A percentile compares a stretch with the other conserved stretches of the same genome.
These are phyloP conservation scores for Mylabris phalerata DNA, from an alignment of 1,140 invertebrate genomes.

Conservation along the genomic window DNA sequence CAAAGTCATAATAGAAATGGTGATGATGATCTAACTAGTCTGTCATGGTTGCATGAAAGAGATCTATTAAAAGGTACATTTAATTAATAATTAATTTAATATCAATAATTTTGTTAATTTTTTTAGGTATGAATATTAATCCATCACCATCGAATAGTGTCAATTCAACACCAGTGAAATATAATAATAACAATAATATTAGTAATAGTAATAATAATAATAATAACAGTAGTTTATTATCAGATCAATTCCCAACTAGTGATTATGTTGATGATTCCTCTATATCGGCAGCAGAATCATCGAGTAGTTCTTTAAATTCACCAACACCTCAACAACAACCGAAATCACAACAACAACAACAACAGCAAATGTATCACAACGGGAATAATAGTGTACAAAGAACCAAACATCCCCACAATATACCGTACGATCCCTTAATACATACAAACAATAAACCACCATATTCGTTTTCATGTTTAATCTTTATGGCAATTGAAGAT, in stretches of 20 bases:
- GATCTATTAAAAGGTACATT: slow-evolving; percentile 74
- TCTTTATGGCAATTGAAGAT: slow-evolving; percentile 96
- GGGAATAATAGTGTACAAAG: slow-evolving; percentile 30
- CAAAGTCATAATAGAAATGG: slow-evolving; percentile 33
- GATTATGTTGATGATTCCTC: slow-evolving; percentile 43
- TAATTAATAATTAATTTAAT: slow-evolving; percentile 25
- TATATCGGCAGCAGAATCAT: slow-evolving; percentile 37
- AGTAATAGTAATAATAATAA: not conserved
- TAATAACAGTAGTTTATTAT: slow-evolving; percentile 20
- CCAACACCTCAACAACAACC: slow-evolving; percentile 22
- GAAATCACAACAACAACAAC: slow-evolving; percentile 10
- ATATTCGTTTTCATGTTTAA: slow-evolving; percentile 91
- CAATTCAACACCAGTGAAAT: slow-evolving; percentile 36
- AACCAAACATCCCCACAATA: slow-evolving; percentile 63
- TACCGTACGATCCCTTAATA: slow-evolving; percentile 68
- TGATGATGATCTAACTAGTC: slow-evolving; percentile 75
- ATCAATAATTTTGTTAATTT: not conserved
- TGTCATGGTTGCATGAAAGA: slow-evolving; percentile 86
- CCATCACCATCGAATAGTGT: slow-evolving; percentile 37
- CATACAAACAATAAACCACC: slow-evolving; percentile 86
- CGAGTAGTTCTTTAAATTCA: slow-evolving; percentile 37
- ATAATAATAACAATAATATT: slow-evolving; percentile 17
- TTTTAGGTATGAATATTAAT: slow-evolving; percentile 37
- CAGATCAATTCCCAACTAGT: slow-evolving; percentile 40
- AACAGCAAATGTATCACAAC: slow-evolving; percentile 1